phyloP scores from a whole-genome alignment of 2,888 invertebrate genomes.

The Hirtodrosophila trivittata region DNA sequence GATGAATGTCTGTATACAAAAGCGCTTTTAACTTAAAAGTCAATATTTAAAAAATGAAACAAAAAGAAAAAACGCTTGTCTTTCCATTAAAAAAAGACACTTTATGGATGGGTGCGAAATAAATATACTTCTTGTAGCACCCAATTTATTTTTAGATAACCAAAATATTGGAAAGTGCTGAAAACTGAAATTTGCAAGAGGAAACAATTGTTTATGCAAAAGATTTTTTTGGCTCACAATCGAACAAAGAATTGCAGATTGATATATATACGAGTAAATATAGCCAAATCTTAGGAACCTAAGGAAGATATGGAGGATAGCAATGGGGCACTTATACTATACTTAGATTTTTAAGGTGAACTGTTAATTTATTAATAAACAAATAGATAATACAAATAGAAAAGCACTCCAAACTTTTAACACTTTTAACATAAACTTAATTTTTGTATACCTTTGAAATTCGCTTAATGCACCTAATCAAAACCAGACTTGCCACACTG shows the following conservation, averaged over 20 bases:
- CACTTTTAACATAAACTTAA: too few relatives aligned
- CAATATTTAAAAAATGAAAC: constrained; percentile 62
- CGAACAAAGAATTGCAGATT: constrained; percentile 23
- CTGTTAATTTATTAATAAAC: too few relatives aligned
- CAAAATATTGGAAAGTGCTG: constrained; percentile 47
- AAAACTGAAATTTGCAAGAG: constrained; percentile 46
- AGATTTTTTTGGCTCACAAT: constrained; percentile 25
- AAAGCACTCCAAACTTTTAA: too few relatives aligned
- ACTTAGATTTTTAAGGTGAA: too few relatives aligned
- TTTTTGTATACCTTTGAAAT: too few relatives aligned
- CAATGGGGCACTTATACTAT: too few relatives aligned
- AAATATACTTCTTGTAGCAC: constrained; percentile 49
- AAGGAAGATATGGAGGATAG: too few relatives aligned
- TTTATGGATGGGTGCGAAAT: constrained; percentile 74
- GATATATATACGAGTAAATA: constrained; percentile 35
- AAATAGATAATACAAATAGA: too few relatives aligned
- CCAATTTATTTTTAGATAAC: constrained; percentile 40
- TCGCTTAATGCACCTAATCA: too few relatives aligned
- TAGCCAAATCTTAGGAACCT: too few relatives aligned
- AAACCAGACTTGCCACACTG: too few relatives aligned
- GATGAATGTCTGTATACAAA: constrained; percentile 51
- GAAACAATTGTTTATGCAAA: constrained; percentile 66
- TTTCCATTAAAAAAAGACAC: constrained; percentile 59
- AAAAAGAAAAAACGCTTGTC: constrained; percentile 28
- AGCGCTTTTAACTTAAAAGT: constrained; percentile 50